Base-by-base conservation (phyloP, 2,888 invertebrate species). In the Proisotoma minuta region DNA sequence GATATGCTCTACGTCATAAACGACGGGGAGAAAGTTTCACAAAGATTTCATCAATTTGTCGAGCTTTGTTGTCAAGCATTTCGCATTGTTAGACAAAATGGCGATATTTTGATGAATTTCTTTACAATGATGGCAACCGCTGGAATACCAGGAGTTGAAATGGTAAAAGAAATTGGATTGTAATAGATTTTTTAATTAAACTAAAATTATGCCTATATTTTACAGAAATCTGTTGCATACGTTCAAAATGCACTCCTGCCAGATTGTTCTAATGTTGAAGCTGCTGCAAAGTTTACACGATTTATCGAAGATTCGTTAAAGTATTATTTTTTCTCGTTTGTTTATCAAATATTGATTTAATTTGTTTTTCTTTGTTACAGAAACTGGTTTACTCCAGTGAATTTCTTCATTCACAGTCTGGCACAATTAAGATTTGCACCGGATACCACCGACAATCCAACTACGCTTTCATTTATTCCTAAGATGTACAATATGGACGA, bases 1-100 rank as follows among this genome's bases (percentile, higher is more conserved):
- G 99, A 99, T 78, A 99, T 99, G 99, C 97, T 91, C 3, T 97
- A 95, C 79, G 98, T 99, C n/a, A 99, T 99, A 75, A 97, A 97
- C 78, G 94, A 94, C 56, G 94, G 95, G 1, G 96, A 95, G 77
- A 86, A 91, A 72, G 91, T 92, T 39, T 89, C 93, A 5, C 91
- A 89, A 66, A 87, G 89, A 72, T 98, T 97, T 79, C 98, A 99
- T 78, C 87, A 91, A 77, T 99, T 99, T 79, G 93, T 99, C n/a
- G 98, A 99, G 80, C 82, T 93, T 58, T 99, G 98, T 78, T 98
- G 97, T 77, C 89, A 91, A 80, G 97, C 97, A 1, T 99, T 98
- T 79, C 97, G 97, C 78, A 86, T 95, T 67, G 87, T 99, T 27
- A 84, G 99, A 24, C 88, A 88, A 71, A 90, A 96, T 78, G 89